Base-by-base conservation (phyloP, 92 coral and sea anemone genomes). In the Desmophyllum pertusum region DNA sequence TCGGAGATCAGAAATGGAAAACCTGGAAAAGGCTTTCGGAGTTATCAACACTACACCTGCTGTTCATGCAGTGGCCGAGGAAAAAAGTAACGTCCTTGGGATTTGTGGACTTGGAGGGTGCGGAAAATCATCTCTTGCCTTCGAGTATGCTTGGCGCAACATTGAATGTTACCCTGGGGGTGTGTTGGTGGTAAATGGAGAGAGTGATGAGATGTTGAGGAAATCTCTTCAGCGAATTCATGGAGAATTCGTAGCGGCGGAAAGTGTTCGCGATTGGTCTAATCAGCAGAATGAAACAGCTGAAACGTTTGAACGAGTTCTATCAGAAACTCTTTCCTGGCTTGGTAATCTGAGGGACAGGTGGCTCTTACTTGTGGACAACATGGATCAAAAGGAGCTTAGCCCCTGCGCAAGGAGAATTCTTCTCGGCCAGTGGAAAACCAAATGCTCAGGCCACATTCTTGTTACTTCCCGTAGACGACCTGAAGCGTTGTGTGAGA, bases 391-490 rank as follows among this genome's bases (percentile, higher is more conserved):
- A n/a, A n/a, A n/a, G n/a, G n/a, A n/a, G n/a, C n/a, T n/a, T n/a
- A n/a, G n/a, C n/a, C n/a, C n/a, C n/a, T n/a, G n/a, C n/a, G n/a
- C n/a, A n/a, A n/a, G n/a, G 71, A 84, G 78, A 79, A 23, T 93
- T 21, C 66, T 91, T 42, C 36, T 29, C 23, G 97, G 97, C 1
- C 89, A 65, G 59, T 93, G 97, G 97, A 89, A 88, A 62, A 76
- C 81, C 36, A 51, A 73, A 41, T 75, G 83, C 5, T 38, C 76
- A 1, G 94, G 94, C 3, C 94, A 91, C 59, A 72, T 93, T 29
- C 64, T 93, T n/a, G n/a, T n/a, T n/a, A n/a, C n/a, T n/a, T n/a
- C n/a, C n/a, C n/a, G n/a, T n/a, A n/a, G n/a, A n/a, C 10, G 83
- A 19, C 70, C 85, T 38, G 71, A 74, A 66, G 78, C 68, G 41